A percentile compares a stretch with the other conserved stretches of the same genome.
phyloP scores from a whole-genome alignment of 2,888 invertebrate species.

The Phaonia tiefii region DNA sequence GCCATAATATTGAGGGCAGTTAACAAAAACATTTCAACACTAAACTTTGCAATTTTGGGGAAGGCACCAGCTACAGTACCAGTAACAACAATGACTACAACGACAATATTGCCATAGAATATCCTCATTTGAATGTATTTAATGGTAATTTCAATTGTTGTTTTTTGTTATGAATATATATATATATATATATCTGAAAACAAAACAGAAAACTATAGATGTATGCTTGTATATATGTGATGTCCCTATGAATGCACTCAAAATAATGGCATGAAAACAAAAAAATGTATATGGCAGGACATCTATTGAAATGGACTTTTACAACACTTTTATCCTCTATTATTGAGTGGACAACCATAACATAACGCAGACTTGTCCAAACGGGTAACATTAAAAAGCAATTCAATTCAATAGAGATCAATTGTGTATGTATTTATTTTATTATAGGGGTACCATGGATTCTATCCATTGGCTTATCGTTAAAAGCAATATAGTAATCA shows the following conservation, averaged over 20 bases:
- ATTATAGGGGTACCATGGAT: no score
- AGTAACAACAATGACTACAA: background rate
- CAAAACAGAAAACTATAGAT: constrained; percentile 39
- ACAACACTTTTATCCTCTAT: constrained; percentile 5
- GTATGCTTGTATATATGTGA: background rate
- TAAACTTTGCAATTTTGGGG: constrained; percentile 53
- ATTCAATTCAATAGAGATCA: constrained; percentile 33
- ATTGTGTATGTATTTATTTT: constrained; percentile 7
- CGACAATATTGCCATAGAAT: constrained; percentile 2
- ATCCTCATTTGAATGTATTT: constrained; percentile 50
- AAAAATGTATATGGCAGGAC: constrained; percentile 5
- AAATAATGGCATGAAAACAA: constrained; percentile 5
- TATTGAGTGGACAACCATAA: background rate
- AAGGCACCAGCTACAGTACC: constrained; percentile 9
- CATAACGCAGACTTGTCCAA: constrained; percentile 12
- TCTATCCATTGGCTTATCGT: no score
- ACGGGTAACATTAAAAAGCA: background rate
- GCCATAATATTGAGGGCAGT: constrained; percentile 42
- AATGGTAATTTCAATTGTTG: constrained; percentile 57
- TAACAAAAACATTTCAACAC: constrained; percentile 60
- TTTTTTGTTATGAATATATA: constrained; percentile 39
- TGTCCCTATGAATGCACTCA: background rate
- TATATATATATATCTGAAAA: no score
- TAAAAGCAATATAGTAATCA: no score
- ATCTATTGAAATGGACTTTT: constrained; percentile 16